phyloP scores from a whole-genome alignment of 1,140 invertebrate genomes.

The Colletes latitarsis region DNA sequence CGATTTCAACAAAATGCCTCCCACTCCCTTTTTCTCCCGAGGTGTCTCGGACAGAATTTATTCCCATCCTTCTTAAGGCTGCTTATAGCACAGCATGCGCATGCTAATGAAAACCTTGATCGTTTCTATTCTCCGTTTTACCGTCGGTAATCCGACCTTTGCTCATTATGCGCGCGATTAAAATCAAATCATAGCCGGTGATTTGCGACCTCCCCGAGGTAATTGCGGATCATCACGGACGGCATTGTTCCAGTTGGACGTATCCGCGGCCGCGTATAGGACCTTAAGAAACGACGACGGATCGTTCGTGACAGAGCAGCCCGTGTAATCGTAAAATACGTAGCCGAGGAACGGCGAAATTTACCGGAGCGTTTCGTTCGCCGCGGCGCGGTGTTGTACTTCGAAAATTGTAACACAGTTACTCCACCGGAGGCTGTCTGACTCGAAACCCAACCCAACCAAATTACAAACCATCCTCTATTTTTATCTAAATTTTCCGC shows the following conservation, averaged over 20 bases:
- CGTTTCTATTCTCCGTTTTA: constrained; percentile 5
- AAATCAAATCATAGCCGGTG: constrained; percentile 30
- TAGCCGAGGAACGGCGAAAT: background rate
- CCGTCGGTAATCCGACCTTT: constrained; percentile 35
- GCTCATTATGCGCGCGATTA: constrained; percentile 36
- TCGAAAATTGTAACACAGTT: too few species aligned
- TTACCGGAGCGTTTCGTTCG: background rate
- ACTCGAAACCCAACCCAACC: too few species aligned
- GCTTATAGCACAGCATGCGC: background rate
- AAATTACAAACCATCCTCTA: too few species aligned
- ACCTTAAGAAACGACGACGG: background rate
- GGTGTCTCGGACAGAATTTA: background rate
- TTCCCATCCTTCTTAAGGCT: background rate
- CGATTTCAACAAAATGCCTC: too few species aligned
- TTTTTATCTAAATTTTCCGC: too few species aligned
- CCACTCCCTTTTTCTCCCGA: too few species aligned
- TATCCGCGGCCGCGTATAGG: background rate
- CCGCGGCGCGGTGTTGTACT: background rate
- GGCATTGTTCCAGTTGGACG: background rate
- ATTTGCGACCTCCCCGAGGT: constrained; percentile 36
- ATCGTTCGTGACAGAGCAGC: background rate
- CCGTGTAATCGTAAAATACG: background rate
- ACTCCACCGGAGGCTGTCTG: too few species aligned
- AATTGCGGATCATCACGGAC: constrained; percentile 38
- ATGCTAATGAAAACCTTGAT: background rate